Base-by-base conservation (phyloP, 2,113 vertebrate species). In the Nannobrachium achirus region DNA sequence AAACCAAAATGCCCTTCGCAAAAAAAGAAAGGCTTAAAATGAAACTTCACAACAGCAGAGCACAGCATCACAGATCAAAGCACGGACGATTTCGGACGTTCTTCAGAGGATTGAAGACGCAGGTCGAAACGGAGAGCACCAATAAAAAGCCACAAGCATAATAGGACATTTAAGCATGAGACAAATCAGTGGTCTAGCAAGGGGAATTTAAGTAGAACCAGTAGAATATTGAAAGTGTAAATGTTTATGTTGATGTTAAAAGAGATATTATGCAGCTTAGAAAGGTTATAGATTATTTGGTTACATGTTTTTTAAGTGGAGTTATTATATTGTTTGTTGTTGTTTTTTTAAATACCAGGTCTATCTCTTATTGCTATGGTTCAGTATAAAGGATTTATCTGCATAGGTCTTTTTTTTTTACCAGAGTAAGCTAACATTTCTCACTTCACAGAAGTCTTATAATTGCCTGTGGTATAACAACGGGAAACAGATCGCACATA, bases 381-480 rank as follows among this genome's bases (percentile, higher is more conserved):
- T 63, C 53, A 46, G 58, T 74, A 78, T 64, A 82, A 83, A 81
- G 68, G 73, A 85, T 64, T 70, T 41, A 71, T 75, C 71, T 20
- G 51, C 77, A 71, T 25, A 49, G 71, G 52, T 74, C 10, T 60
- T 70, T 62, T 81, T n/a, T 33, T 5, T 33, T 3, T 63, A 77
- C 70, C 76, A 83, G 67, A 66, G 56, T 82, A 88, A 88, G 86
- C 80, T 84, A 86, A 78, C 10, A 41, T 48, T 63, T 83, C 68
- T 61, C 39, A n/a, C 13, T 61, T 56, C 56, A 63, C 48, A 75
- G 55, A 75, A 59, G 50, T 42, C 11, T 11, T 44, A 52, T 9
- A 61, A 18, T 65, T 45, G 19, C 6, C 77, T 69, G 59, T 51
- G 11, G 6, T 48, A 48, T 14, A 46, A 46, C 63, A 63, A 64